Evolutionary conservation across 2,113 vertebrate genomes (phyloP).

Genomic region (Okapia johnstoni): DNA sequence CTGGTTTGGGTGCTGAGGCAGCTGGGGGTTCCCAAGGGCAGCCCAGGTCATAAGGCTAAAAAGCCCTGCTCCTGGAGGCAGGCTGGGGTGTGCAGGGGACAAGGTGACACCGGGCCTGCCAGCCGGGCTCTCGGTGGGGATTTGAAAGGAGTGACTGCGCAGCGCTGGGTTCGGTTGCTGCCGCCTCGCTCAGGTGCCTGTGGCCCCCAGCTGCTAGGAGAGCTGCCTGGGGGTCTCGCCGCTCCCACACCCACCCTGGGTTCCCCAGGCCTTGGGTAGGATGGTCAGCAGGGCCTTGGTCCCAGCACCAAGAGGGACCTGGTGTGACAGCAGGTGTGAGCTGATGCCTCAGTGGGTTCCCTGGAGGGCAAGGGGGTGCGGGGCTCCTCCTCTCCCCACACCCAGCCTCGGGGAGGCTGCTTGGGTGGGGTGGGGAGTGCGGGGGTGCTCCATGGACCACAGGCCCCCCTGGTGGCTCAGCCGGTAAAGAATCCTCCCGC

Average conservation of each 20-base stretch:
- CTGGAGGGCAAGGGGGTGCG: rapidly evolving
- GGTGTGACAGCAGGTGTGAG: background rate
- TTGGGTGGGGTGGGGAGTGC: rapidly evolving
- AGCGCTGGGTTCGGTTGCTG: background rate
- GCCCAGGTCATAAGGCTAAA: too few relatives aligned
- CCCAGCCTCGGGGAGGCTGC: background rate
- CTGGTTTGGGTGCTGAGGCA: background rate
- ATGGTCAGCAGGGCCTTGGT: background rate
- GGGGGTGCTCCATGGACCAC: rapidly evolving
- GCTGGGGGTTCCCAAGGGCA: background rate
- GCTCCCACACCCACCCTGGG: background rate
- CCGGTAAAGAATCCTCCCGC: rapidly evolving
- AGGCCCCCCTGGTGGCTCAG: background rate
- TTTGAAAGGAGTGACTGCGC: too few relatives aligned
- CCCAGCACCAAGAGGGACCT: background rate
- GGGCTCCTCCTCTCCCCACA: background rate
- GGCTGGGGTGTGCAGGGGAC: rapidly evolving
- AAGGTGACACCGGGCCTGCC: background rate
- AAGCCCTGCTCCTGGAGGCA: background rate
- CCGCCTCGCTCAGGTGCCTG: rapidly evolving
- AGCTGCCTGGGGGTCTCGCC: background rate
- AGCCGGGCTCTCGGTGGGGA: background rate
- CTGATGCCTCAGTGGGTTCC: rapidly evolving
- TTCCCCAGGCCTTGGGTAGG: background rate
- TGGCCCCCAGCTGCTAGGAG: background rate